Evolutionary conservation across 2,113 vertebrate species (phyloP), one percentile per base, ranked within the genome.

Genomic region (Microcebus jonahi): DNA sequence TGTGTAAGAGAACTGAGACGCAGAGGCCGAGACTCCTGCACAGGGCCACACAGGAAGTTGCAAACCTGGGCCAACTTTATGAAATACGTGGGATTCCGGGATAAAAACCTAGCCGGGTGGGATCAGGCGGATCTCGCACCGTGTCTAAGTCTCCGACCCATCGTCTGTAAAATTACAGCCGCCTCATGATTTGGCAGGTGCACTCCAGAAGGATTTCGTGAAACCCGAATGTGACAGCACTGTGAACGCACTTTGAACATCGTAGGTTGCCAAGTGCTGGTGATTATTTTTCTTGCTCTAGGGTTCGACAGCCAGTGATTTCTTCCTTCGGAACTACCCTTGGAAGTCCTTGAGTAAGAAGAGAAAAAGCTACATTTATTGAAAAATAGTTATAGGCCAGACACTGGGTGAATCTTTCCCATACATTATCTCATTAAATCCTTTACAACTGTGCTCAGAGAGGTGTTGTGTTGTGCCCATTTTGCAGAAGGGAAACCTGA

Each of bases 201-300:
- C 50, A 3, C 50, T 50, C 61, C 34, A 34, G 42, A 63, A 73
- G 53, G 20, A 29, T 45, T 73, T n/a, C 29, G 1, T 53, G 42
- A 85, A 75, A 48, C 77, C 88, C 83, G 67, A 39, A 39, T 5
- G 27, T 50, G 4, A 75, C 27, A 59, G 57, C 13, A 20, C 42
- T 34, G 0, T 0, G 2, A 39, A 36, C 2, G 6, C 13, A 13
- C 23, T 68, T 34, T 36, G 8, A 18, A 13, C 23, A 7, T 12
- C 0, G 0, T 6, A 42, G 79, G 70, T 1, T 42, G 27, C 67
- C 27, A 53, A 29, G 39, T 57, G 53, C 39, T 21, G 21, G 84
- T 39, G 18, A 80, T 42, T 48, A 23, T 10, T 57, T 55, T 27
- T 90, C 65, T 68, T 42, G 31, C 27, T 36, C 81, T 17, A 36